Evolutionary conservation across 2,113 vertebrate genomes (phyloP), one percentile per base, ranked within the genome.

Genomic region (Glaucidium brasilianum): DNA sequence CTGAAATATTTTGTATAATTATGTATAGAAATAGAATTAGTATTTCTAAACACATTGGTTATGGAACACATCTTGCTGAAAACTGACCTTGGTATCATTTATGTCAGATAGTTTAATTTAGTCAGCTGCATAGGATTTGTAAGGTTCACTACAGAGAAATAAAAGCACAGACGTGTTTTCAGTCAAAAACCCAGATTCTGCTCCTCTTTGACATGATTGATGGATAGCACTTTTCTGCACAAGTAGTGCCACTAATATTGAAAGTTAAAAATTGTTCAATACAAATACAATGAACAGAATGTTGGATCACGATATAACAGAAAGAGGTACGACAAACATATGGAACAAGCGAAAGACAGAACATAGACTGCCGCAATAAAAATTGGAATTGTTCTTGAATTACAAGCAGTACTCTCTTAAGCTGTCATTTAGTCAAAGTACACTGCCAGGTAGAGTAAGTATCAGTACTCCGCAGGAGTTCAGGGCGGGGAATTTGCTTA

Each of bases 1-100:
- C 35, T 89, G 53, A 97, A 96, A 97, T 85, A 77, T 64, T 78
- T 81, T 88, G 53, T 84, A n/a, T 58, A 84, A 91, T 80, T 68
- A 96, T 78, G 68, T 79, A 55, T 73, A 82, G 67, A 84, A 94
- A 77, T 84, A 66, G 18, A 91, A 80, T 78, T 50, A 93, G 9
- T 4, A 62, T 87, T 94, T 92, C 79, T 88, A 72, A 95, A 74
- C 23, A n/a, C 17, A 68, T 19, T 59, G 22, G 12, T 91, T 91
- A n/a, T 83, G 37, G 72, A 86, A 89, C 34, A 5, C 10, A 67
- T 86, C 34, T 75, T 90, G 30, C 39, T 82, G 43, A 87, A 95
- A 85, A 81, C 12, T 87, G 60, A 72, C 60, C 32, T 58, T 80
- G 18, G 15, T 77, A 34, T 64, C 21, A 53, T 77, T 88, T 89